Percentiles rank a stretch among this genome's conserved stretches.
phyloP scores from a whole-genome alignment of 2,888 invertebrate genomes.

The Orchesellides sinensis region DNA sequence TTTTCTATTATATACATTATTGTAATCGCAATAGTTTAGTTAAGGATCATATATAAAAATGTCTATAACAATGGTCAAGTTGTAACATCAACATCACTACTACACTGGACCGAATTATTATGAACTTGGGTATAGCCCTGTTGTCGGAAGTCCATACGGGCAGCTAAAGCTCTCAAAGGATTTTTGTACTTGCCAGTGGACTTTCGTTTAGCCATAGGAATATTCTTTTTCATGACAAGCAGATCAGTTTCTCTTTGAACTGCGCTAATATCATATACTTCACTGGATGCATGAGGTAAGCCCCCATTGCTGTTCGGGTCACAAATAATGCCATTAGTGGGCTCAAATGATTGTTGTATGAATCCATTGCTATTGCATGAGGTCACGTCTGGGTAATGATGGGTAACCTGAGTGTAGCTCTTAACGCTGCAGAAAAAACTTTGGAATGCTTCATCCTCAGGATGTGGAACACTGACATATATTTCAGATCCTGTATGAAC shows the following conservation, averaged over 20 bases:
- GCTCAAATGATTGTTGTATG: background rate
- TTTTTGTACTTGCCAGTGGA: constrained; percentile 69
- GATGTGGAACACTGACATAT: constrained; percentile 69
- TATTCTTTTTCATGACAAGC: constrained; percentile 72
- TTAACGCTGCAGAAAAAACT: constrained; percentile 68
- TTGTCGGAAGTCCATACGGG: constrained; percentile 72
- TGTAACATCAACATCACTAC: constrained; percentile 65
- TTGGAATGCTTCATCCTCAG: constrained; percentile 73
- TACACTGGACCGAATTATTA: constrained; percentile 50
- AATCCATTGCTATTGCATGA: background rate
- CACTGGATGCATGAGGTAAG: background rate
- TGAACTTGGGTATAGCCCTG: constrained; percentile 70
- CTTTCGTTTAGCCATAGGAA: constrained; percentile 69
- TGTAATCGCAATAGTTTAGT: background rate
- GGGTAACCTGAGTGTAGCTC: constrained; percentile 43
- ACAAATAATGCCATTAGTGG: background rate
- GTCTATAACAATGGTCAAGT: constrained; percentile 44
- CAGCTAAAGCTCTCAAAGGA: constrained; percentile 72
- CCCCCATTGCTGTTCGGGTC: background rate
- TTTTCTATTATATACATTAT: background rate
- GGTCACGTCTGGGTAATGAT: constrained; percentile 35
- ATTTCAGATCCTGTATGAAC: constrained; percentile 11
- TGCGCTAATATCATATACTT: constrained; percentile 49
- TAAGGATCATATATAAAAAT: constrained; percentile 10
- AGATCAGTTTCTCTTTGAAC: constrained; percentile 70